phyloP scores from a whole-genome alignment of 2,888 invertebrate species.

The Alsophila aescularia region DNA sequence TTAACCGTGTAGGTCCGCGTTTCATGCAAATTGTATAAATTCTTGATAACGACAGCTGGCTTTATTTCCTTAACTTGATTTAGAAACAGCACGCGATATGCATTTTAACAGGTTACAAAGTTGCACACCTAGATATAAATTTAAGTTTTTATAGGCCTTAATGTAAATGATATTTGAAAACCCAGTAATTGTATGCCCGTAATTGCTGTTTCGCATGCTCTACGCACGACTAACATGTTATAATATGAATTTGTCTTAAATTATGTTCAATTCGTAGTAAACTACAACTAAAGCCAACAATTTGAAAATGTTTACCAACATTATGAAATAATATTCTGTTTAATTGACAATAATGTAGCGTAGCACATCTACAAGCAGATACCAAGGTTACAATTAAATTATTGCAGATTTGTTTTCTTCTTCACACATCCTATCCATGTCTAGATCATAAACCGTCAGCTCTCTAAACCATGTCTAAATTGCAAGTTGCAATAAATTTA shows the following conservation, averaged over 20 bases:
- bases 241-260: background rate
- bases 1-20: slow-evolving; percentile 12
- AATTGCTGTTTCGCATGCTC: background rate
- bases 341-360: too few relatives aligned
- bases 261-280: too few relatives aligned
- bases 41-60: slow-evolving; percentile 19
- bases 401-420: background rate
- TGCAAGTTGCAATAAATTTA: slow-evolving; percentile 37
- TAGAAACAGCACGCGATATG: slow-evolving; percentile 39
- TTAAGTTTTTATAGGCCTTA: slow-evolving; percentile 2
- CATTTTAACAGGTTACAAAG: slow-evolving; percentile 31
- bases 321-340: too few relatives aligned
- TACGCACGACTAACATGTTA: background rate
- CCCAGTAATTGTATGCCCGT: background rate
- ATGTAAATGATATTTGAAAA: slow-evolving; percentile 5
- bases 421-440: too few relatives aligned
- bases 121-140: slow-evolving; percentile 15
- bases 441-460: background rate
- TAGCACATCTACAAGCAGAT: too few relatives aligned
- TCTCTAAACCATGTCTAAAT: slow-evolving; percentile 36
- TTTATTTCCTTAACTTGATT: slow-evolving; percentile 41
- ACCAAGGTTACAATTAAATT: background rate
- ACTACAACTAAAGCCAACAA: too few relatives aligned
- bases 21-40: slow-evolving; percentile 22
- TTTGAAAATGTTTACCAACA: too few relatives aligned